Conservation (phyloP, 1,140 invertebrate genomes). For the Pogonomyrmex californicus region DNA sequence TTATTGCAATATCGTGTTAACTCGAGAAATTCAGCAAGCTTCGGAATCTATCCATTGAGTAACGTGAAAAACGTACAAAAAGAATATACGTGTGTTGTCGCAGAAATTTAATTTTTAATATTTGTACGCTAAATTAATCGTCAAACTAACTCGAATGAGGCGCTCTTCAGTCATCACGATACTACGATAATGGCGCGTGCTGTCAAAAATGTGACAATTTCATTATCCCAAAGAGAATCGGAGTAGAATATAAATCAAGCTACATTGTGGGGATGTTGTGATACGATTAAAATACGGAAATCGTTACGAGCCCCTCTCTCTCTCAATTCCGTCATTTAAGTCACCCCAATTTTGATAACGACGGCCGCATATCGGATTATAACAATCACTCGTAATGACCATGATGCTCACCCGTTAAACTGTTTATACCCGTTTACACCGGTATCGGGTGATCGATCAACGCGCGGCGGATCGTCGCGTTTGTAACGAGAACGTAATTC, state of each 20-base stretch:
- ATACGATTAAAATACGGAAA: slow-evolving; percentile 54
- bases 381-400: slow-evolving; percentile 65
- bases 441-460: slow-evolving; percentile 63
- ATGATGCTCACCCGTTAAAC: slow-evolving; percentile 64
- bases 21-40: background rate
- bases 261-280: slow-evolving; percentile 15
- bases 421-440: slow-evolving; percentile 65
- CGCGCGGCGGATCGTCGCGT: slow-evolving; percentile 57
- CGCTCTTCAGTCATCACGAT: slow-evolving; percentile 19
- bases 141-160: background rate
- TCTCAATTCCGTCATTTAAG: slow-evolving; percentile 59
- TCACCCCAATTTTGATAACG: slow-evolving; percentile 65
- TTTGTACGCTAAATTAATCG: slow-evolving; percentile 13
- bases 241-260: slow-evolving; percentile 14
- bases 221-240: slow-evolving; percentile 25
- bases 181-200: slow-evolving; percentile 8
- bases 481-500: slow-evolving; percentile 64
- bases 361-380: slow-evolving; percentile 62
- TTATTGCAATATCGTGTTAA: background rate
- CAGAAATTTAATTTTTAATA: slow-evolving; percentile 14
- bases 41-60: background rate
- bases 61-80: background rate
- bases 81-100: background rate
- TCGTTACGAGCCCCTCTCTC: slow-evolving; percentile 30
- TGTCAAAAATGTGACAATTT: slow-evolving; percentile 39